phyloP scores from a whole-genome alignment of 1,140 invertebrate species.

The Euglossa dilemma region DNA sequence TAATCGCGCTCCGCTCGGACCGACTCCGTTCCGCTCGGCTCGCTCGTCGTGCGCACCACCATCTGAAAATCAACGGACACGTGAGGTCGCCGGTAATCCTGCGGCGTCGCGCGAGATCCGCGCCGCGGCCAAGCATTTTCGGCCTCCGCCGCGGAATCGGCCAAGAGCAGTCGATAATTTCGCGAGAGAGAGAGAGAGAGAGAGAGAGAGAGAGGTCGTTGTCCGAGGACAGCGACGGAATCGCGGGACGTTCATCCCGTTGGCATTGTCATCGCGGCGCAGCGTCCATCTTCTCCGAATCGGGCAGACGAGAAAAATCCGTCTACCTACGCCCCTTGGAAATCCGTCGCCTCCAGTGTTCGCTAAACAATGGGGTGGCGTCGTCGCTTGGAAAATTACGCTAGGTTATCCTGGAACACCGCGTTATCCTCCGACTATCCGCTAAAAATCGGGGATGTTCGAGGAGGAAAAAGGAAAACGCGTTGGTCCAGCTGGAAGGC shows the following conservation, averaged over 20 bases:
- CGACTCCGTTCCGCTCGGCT: slow-evolving; percentile 4
- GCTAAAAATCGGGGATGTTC: background rate
- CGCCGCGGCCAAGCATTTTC: no score
- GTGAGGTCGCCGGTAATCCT: no score
- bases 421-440: background rate
- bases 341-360: slow-evolving; percentile 10
- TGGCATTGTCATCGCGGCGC: slow-evolving; percentile 9
- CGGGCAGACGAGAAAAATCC: slow-evolving; percentile 27
- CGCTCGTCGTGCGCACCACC: background rate
- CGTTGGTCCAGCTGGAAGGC: background rate
- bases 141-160: background rate
- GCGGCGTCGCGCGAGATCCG: no score
- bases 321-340: slow-evolving; percentile 25
- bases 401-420: background rate
- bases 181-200: no score
- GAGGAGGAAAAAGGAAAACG: background rate
- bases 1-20: slow-evolving; percentile 51
- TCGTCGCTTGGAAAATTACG: background rate
- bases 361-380: background rate
- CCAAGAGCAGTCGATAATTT: background rate
- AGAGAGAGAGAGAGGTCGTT: no score
- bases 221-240: slow-evolving; percentile 1
- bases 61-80: slow-evolving; percentile 9
- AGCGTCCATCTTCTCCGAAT: slow-evolving; percentile 23
- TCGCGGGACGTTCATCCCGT: slow-evolving; percentile 33